These are phyloP conservation scores for Ageneiosus marmoratus DNA, from an alignment of 2,113 vertebrate species.

Conservation along the genomic window DNA sequence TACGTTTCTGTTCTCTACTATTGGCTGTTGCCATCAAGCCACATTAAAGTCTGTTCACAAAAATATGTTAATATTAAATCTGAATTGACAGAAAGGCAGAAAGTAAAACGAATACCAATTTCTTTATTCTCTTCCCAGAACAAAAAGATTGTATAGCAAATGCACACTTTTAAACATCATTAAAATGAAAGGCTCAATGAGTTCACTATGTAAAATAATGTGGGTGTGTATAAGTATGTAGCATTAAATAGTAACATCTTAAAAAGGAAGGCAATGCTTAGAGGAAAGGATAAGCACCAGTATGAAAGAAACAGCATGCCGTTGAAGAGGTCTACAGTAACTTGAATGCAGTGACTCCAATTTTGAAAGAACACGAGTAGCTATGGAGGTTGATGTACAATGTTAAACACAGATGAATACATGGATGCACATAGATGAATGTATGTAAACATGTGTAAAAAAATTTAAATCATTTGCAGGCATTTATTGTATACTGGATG, in stretches of 20 bases:
- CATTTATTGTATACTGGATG: neutral
- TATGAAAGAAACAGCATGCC: neutral
- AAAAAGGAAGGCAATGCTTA: neutral
- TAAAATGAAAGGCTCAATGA: neutral
- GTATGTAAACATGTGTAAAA: conserved; percentile 23
- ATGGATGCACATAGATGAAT: neutral
- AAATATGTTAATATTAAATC: neutral
- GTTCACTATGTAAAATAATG: neutral
- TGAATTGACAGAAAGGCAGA: neutral
- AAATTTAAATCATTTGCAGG: neutral
- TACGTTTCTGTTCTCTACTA: neutral
- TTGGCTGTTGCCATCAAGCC: neutral
- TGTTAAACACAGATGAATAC: neutral
- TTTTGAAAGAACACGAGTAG: conserved; percentile 18
- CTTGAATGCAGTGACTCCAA: neutral
- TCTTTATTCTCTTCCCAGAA: conserved; percentile 7
- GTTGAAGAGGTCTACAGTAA: conserved; percentile 9
- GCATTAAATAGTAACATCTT: conserved; percentile 16
- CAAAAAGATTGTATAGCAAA: conserved; percentile 13
- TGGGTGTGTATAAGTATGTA: neutral
- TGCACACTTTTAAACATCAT: conserved; percentile 1
- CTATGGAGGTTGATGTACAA: neutral
- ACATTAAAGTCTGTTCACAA: neutral
- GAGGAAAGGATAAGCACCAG: neutral
- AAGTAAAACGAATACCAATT: neutral